Evolutionary conservation across 2,888 invertebrate species (phyloP).

Genomic region (Ommatoiulus sabulosus): DNA sequence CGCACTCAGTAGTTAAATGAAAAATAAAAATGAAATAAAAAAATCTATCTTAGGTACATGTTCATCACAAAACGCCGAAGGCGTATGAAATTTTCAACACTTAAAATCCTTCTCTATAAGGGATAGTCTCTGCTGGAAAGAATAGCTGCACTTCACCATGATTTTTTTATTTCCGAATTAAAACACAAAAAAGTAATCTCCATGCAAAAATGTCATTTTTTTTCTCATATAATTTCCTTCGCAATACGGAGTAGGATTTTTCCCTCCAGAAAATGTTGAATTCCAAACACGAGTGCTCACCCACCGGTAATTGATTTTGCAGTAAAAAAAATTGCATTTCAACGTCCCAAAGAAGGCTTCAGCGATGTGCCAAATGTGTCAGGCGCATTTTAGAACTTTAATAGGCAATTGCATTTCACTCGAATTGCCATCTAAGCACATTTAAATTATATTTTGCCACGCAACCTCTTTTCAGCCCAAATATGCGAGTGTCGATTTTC

Average conservation of each 20-base stretch:
- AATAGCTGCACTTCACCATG: not conserved
- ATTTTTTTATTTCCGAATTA: not conserved
- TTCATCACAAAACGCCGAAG: not conserved
- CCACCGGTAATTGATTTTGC: conserved; percentile 19
- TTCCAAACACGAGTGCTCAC: not conserved
- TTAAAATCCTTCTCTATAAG: not conserved
- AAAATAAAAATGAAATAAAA: not conserved
- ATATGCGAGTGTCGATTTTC: not conserved
- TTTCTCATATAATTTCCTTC: not conserved
- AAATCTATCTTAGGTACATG: not conserved
- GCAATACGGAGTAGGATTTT: not conserved
- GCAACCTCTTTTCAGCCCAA: not conserved
- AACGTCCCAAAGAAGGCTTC: not conserved
- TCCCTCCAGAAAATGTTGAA: not conserved
- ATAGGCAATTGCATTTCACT: not conserved
- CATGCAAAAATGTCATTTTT: not conserved
- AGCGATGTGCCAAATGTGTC: not conserved
- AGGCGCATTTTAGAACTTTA: conserved; percentile 3
- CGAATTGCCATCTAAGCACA: not conserved
- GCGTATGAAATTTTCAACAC: not conserved
- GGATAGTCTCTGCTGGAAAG: not conserved
- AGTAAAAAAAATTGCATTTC: conserved; percentile 1
- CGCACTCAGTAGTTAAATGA: not conserved
- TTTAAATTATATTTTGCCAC: not conserved
- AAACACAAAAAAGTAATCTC: conserved; percentile 7